A percentile compares a stretch with the other conserved stretches of the same genome.
These are phyloP conservation scores for Lepidurus arcticus DNA, from an alignment of 1,140 invertebrate species.

Conservation along the genomic window DNA sequence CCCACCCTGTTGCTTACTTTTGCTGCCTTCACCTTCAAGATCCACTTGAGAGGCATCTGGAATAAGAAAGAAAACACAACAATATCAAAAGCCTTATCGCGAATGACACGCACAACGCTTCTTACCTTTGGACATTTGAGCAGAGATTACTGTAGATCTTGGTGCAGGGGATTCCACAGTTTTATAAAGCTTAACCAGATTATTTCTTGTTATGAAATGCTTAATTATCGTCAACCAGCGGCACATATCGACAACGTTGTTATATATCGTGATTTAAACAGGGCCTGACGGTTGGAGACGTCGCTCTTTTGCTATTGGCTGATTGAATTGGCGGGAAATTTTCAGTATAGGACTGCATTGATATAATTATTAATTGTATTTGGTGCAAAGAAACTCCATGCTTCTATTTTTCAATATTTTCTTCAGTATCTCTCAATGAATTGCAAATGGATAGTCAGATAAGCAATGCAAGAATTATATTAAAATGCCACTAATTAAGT, in stretches of 20 bases:
- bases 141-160: background rate
- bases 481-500: too few species aligned
- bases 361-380: background rate
- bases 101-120: background rate
- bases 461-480: too few species aligned
- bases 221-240: background rate
- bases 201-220: background rate
- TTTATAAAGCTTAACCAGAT: background rate
- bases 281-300: background rate
- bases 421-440: too few species aligned
- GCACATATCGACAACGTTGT: background rate
- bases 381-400: too few species aligned
- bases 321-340: background rate
- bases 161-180: background rate
- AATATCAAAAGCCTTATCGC: background rate
- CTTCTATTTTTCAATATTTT: too few species aligned
- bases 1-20: background rate
- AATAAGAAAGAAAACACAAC: background rate
- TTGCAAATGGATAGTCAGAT: too few species aligned
- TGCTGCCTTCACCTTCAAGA: background rate
- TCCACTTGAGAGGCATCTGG: background rate
- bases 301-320: background rate
- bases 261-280: background rate
- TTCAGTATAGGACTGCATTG: background rate
- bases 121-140: conserved; percentile 8